A percentile compares a stretch with the other conserved stretches of the same genome.
These are phyloP conservation scores for Amphiduros pacificus DNA, from an alignment of 2,888 invertebrate genomes.

Conservation along the genomic window DNA sequence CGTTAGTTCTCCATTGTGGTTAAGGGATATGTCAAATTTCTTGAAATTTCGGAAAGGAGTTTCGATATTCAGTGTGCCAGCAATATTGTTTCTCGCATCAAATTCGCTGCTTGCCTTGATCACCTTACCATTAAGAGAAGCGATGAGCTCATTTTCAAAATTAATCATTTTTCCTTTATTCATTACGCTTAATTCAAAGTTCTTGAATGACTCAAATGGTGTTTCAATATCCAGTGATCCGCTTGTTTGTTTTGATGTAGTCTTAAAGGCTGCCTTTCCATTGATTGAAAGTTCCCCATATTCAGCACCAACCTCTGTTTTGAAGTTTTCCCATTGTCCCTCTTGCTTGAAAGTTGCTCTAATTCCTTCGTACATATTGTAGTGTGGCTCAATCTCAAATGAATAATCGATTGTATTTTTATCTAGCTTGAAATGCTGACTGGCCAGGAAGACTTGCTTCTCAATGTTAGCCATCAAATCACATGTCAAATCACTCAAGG, in stretches of 20 bases:
- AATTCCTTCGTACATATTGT: background rate
- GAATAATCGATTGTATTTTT: background rate
- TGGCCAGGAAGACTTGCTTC: background rate
- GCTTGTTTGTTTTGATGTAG: background rate
- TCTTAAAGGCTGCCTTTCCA: background rate
- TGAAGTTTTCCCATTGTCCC: background rate
- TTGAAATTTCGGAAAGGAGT: background rate
- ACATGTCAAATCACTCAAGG: background rate
- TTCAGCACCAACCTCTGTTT: background rate
- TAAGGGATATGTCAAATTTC: background rate
- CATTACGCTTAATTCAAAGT: background rate
- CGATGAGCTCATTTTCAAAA: background rate
- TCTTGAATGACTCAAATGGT: background rate
- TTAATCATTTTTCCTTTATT: background rate
- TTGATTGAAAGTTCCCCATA: background rate
- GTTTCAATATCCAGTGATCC: background rate
- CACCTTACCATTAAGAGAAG: background rate
- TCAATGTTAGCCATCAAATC: background rate
- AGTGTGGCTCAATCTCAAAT: background rate
- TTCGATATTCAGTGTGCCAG: background rate
- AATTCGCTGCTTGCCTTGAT: background rate
- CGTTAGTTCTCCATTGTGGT: constrained; percentile 17
- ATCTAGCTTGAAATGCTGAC: background rate
- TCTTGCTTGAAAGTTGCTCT: background rate
- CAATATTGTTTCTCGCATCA: background rate